Evolutionary conservation across 2,888 invertebrate species (phyloP).

Genomic region (Odontocerum albicorne): DNA sequence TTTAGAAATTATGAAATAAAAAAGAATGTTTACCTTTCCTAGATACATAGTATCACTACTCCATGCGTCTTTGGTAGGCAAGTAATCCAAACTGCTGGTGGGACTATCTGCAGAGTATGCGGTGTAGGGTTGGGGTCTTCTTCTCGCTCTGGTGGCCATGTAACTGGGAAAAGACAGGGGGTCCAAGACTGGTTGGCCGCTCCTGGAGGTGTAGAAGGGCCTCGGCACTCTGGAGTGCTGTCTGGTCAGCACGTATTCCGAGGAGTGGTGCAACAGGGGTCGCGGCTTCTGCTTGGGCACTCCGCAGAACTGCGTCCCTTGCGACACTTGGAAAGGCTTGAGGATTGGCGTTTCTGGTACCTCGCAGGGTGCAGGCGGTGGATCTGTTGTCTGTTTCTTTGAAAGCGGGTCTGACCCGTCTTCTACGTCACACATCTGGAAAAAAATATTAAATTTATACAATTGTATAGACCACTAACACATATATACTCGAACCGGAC

Average conservation of each 20-base stretch:
- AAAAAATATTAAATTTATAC: conserved; percentile 3
- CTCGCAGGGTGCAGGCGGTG: neutral
- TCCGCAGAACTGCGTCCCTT: conserved; percentile 21
- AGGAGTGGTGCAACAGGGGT: conserved; percentile 31
- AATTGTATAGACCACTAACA: too few relatives aligned
- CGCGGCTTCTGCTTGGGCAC: conserved; percentile 1
- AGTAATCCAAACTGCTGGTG: conserved; percentile 31
- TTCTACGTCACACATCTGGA: conserved; percentile 29
- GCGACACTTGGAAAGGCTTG: conserved; percentile 11
- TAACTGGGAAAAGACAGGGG: conserved; percentile 11
- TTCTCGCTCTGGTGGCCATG: conserved; percentile 12
- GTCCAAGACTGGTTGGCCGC: conserved; percentile 18
- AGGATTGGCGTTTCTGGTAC: too few relatives aligned
- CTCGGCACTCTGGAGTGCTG: neutral
- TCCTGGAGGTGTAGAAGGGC: conserved; percentile 25
- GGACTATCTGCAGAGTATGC: conserved; percentile 20
- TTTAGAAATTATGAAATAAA: too few relatives aligned
- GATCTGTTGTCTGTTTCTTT: neutral
- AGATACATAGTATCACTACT: conserved; percentile 12
- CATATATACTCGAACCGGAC: too few relatives aligned
- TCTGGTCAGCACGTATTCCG: conserved; percentile 22
- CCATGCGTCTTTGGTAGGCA: conserved; percentile 20
- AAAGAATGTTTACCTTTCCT: conserved; percentile 26
- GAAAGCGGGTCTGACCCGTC: conserved; percentile 7
- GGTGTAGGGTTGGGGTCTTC: conserved; percentile 17